Conservation (phyloP, 2,888 invertebrate species). For the Rhaphigaster nebulosa region DNA sequence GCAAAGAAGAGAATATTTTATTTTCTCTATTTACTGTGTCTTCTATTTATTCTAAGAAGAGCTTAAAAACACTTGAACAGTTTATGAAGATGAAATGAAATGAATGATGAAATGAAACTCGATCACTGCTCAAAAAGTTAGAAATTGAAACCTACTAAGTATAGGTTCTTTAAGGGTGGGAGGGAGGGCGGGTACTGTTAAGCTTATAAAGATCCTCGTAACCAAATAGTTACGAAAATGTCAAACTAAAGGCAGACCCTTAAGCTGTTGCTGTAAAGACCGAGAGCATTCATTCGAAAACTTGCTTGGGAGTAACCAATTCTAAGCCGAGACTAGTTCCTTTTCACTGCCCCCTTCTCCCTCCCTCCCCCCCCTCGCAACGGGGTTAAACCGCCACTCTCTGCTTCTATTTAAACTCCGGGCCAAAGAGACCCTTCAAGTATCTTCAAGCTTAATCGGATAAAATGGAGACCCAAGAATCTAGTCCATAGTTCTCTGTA, state of each 20-base stretch:
- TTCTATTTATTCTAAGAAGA: too few relatives aligned
- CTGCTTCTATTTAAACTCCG: background rate
- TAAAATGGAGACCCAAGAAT: background rate
- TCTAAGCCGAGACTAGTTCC: background rate
- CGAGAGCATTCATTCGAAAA: background rate
- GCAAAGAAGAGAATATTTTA: too few relatives aligned
- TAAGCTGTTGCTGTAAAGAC: background rate
- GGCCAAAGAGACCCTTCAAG: background rate
- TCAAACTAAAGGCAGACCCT: background rate
- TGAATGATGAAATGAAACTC: too few relatives aligned
- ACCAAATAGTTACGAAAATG: background rate
- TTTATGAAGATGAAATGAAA: too few relatives aligned
- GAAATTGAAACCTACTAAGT: background rate
- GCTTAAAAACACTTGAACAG: too few relatives aligned
- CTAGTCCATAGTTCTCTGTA: background rate
- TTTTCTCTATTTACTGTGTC: too few relatives aligned
- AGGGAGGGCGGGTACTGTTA: background rate
- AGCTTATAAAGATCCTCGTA: background rate
- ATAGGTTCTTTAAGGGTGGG: background rate
- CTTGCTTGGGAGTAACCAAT: background rate
- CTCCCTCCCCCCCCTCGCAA: too few relatives aligned
- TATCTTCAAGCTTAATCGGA: background rate
- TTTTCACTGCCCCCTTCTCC: background rate
- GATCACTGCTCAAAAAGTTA: too few relatives aligned
- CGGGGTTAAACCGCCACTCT: conserved; percentile 4